Evolutionary conservation across 1,140 invertebrate genomes (phyloP).

Genomic region (Dendroctonus ponderosae): DNA sequence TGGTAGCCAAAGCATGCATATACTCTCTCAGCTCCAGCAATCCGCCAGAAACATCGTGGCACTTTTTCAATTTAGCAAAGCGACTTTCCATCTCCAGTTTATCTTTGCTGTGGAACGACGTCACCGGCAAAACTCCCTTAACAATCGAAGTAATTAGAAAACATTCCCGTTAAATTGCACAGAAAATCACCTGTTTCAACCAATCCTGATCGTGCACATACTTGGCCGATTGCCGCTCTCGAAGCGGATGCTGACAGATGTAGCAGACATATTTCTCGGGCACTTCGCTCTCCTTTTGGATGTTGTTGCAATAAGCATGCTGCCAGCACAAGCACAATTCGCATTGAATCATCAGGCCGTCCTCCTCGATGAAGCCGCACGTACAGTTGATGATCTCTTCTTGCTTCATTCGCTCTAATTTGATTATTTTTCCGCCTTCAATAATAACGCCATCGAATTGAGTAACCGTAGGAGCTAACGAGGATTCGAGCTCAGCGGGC

Average conservation of each 20-base stretch:
- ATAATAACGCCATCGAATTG: constrained; percentile 49
- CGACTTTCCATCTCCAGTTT: constrained; percentile 49
- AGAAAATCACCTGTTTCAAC: constrained; percentile 61
- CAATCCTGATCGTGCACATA: constrained; percentile 86
- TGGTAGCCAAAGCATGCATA: constrained; percentile 69
- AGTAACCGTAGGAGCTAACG: constrained; percentile 10
- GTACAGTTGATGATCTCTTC: constrained; percentile 52
- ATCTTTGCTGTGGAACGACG: constrained; percentile 50
- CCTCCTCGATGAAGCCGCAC: constrained; percentile 73
- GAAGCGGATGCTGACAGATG: constrained; percentile 77
- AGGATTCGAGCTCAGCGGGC: constrained; percentile 8
- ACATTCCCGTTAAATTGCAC: neutral
- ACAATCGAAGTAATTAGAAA: neutral
- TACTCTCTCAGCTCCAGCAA: constrained; percentile 66
- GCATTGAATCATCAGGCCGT: constrained; percentile 93
- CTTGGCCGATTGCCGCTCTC: constrained; percentile 66
- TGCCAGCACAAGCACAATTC: constrained; percentile 94
- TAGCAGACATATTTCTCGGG: constrained; percentile 89
- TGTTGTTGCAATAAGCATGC: constrained; percentile 84
- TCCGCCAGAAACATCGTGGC: constrained; percentile 71
- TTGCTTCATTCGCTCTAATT: constrained; percentile 65
- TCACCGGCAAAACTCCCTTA: constrained; percentile 67
- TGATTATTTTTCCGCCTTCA: constrained; percentile 62
- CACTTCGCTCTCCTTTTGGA: constrained; percentile 76
- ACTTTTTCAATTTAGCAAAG: constrained; percentile 59